Evolutionary conservation across 2,888 invertebrate genomes (phyloP).

Genomic region (Aporophyla lueneburgensis): DNA sequence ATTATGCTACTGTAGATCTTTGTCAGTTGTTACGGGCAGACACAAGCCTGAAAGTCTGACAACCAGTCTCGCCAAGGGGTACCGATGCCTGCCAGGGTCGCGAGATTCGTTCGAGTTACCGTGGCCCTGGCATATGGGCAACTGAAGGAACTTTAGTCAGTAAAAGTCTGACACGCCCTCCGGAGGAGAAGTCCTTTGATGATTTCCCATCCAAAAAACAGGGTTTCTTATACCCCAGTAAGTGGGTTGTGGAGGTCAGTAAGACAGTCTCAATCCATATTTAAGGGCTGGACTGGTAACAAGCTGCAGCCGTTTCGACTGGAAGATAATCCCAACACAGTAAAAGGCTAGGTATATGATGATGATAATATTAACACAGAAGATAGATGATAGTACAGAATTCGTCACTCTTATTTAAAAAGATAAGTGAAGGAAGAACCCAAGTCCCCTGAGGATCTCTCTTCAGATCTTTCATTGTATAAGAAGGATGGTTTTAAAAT

Average conservation of each 20-base stretch:
- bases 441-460: background rate
- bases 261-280: background rate
- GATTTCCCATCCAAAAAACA: too few relatives aligned
- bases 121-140: too few relatives aligned
- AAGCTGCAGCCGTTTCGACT: background rate
- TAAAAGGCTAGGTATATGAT: background rate
- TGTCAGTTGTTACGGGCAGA: background rate
- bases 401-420: background rate
- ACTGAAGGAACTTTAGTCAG: too few relatives aligned
- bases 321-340: background rate
- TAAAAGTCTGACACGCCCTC: too few relatives aligned
- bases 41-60: background rate
- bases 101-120: too few relatives aligned
- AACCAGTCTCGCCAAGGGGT: background rate
- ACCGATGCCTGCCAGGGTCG: too few relatives aligned
- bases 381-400: too few relatives aligned
- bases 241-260: too few relatives aligned
- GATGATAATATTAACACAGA: background rate
- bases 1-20: background rate
- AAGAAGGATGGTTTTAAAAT: background rate
- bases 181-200: too few relatives aligned
- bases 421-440: background rate
- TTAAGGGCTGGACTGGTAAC: too few relatives aligned
- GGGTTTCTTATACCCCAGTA: too few relatives aligned
- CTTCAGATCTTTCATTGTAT: background rate